A percentile compares a stretch with the other conserved stretches of the same genome.
phyloP scores from a whole-genome alignment of 2,113 vertebrate species.

The Zosterops pallidus region DNA sequence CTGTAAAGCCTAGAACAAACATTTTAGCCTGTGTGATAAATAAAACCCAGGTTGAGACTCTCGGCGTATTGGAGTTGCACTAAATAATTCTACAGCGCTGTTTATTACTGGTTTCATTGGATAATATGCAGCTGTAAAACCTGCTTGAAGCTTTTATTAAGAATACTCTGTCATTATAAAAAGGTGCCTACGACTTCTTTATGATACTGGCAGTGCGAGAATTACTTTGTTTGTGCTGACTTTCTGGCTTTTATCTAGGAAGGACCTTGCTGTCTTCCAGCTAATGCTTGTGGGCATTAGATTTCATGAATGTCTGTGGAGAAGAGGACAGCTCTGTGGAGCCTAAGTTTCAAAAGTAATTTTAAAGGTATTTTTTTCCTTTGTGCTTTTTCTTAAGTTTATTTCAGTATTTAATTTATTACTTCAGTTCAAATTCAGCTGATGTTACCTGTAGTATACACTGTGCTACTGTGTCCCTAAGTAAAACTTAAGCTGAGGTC shows the following conservation, averaged over 20 bases:
- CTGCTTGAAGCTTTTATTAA: slow-evolving; percentile 65
- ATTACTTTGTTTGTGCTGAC: neutral
- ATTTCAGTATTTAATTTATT: neutral
- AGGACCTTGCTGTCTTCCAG: neutral
- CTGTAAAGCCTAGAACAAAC: slow-evolving; percentile 39
- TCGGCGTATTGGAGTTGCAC: slow-evolving; percentile 40
- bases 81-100: slow-evolving; percentile 56
- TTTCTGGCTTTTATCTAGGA: neutral
- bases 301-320: neutral
- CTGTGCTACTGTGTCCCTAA: neutral
- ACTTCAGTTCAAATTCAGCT: neutral
- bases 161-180: slow-evolving; percentile 57
- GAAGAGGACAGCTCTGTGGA: neutral
- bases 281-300: neutral
- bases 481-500: neutral
- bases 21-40: slow-evolving; percentile 50
- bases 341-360: neutral
- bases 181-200: slow-evolving; percentile 22
- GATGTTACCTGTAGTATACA: neutral
- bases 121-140: slow-evolving; percentile 63
- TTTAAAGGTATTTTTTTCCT: neutral
- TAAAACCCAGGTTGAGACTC: slow-evolving; percentile 34
- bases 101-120: slow-evolving; percentile 61
- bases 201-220: neutral
- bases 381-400: neutral